phyloP scores from a whole-genome alignment of 2,797 vertebrate species.

The Lepus townsendii region DNA sequence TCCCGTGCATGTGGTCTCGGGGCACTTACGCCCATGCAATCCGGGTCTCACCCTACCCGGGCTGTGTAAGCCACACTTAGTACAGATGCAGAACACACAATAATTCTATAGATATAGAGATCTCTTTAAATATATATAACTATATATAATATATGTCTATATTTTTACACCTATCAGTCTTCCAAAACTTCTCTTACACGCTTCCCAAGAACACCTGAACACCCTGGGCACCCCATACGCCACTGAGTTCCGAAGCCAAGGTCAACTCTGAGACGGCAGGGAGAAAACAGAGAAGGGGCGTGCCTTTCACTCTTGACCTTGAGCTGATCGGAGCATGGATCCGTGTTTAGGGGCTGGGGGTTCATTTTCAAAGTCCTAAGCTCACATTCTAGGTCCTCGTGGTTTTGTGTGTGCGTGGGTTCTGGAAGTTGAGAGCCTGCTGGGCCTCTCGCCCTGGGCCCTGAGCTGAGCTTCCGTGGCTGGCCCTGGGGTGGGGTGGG shows the following conservation, averaged over 20 bases:
- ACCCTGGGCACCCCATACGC: neutral
- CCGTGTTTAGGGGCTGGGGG: neutral
- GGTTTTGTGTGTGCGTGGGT: neutral
- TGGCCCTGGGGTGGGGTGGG: neutral
- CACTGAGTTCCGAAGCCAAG: slow-evolving; percentile 61
- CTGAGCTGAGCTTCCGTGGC: slow-evolving; percentile 1
- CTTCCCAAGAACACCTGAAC: slow-evolving; percentile 72
- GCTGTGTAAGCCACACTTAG: slow-evolving; percentile 85
- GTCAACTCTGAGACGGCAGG: neutral
- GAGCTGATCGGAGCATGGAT: neutral
- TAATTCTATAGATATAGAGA: slow-evolving; percentile 80
- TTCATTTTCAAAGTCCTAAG: neutral
- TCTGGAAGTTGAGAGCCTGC: neutral
- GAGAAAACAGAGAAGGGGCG: slow-evolving; percentile 30
- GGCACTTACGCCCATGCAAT: slow-evolving; percentile 97
- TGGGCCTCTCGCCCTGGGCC: neutral
- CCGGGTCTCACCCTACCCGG: slow-evolving; percentile 86
- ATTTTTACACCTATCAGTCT: slow-evolving; percentile 78
- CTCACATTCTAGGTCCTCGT: neutral
- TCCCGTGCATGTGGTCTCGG: neutral
- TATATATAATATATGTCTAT: slow-evolving; percentile 85
- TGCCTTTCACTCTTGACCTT: neutral
- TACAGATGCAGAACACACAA: slow-evolving; percentile 86
- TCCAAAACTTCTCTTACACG: slow-evolving; percentile 82
- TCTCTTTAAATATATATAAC: slow-evolving; percentile 87